Evolutionary conservation across 2,113 vertebrate genomes (phyloP), one percentile per base, ranked within the genome.

Genomic region (Tyto alba): DNA sequence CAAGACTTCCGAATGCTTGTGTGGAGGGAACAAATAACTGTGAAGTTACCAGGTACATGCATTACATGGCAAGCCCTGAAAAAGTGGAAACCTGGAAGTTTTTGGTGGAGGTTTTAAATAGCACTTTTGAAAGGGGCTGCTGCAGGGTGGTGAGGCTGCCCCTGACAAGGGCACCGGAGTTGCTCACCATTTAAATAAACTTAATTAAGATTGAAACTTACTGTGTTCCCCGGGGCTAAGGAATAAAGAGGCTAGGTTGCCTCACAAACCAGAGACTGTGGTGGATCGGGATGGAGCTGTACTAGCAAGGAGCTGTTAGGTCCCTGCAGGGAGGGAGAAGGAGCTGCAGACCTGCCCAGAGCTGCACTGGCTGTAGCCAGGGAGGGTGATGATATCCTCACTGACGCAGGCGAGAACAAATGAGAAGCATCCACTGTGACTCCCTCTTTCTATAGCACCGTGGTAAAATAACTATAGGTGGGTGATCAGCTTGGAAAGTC

Each of bases 351-450:
- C 18, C 38, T 2, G 5, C 14, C 16, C 6, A 34, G 36, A 77
- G 32, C 34, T 52, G 63, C 21, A 1, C 55, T 36, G 45, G 26
- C 45, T 67, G 55, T 41, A 30, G 23, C 41, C 63, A 3, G 0
- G 78, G 43, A 43, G 38, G 17, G 18, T 29, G 29, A 3, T 16
- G 10, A 3, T 21, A 0, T 64, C 25, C n/a, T 69, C 10, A 1
- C 32, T 7, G 29, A 26, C 1, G 9, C 2, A 7, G 29, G 13
- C 7, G 3, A 41, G 23, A 36, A 6, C 43, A 21, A 30, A 38
- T 3, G 17, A 69, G 62, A 55, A 50, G 38, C 34, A 12, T 9
- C 25, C 7, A 3, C n/a, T 6, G 43, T 6, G 43, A 36, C 19
- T 27, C 11, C 45, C 29, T 57, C 32, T 29, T 43, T 45, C 34